Evolutionary conservation across 2,888 invertebrate genomes (phyloP).

Genomic region (Lasioglossum villosulum): DNA sequence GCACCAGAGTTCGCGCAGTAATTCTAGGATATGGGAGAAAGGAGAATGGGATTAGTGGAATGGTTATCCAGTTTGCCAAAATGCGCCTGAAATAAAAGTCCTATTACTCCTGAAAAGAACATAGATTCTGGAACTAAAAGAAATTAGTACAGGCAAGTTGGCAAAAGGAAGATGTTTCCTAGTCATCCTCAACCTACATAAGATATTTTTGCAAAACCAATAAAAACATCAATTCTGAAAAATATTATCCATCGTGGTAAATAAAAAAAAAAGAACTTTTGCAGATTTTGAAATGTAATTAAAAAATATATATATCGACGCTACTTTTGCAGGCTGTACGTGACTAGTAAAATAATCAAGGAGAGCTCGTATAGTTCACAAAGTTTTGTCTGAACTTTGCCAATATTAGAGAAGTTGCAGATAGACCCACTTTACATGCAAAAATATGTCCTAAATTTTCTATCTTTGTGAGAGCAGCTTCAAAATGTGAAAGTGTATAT

Average conservation of each 20-base stretch:
- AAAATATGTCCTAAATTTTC: conserved; percentile 46
- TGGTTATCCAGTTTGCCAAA: conserved; percentile 76
- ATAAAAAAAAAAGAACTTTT: not conserved
- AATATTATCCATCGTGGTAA: not conserved
- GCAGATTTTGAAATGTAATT: not conserved
- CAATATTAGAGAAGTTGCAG: conserved; percentile 52
- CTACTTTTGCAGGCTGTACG: conserved; percentile 43
- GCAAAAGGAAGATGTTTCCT: conserved; percentile 65
- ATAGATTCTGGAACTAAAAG: conserved; percentile 80
- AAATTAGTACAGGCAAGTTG: conserved; percentile 79
- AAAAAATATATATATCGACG: not conserved
- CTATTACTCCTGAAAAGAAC: conserved; percentile 80
- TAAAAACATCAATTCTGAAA: not conserved
- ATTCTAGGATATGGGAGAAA: conserved; percentile 60
- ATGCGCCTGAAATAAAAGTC: conserved; percentile 82
- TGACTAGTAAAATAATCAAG: conserved; percentile 51
- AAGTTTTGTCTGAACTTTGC: conserved; percentile 58
- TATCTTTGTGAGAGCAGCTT: not conserved
- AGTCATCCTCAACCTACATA: conserved; percentile 57
- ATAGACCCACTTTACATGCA: conserved; percentile 64
- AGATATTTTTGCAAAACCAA: conserved; percentile 16
- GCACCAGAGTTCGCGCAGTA: conserved; percentile 67
- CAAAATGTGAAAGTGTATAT: not conserved
- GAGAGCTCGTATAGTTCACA: conserved; percentile 74
- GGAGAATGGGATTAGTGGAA: conserved; percentile 46